These are phyloP conservation scores for Megamerina dolium DNA, from an alignment of 2,888 invertebrate genomes.

Conservation along the genomic window DNA sequence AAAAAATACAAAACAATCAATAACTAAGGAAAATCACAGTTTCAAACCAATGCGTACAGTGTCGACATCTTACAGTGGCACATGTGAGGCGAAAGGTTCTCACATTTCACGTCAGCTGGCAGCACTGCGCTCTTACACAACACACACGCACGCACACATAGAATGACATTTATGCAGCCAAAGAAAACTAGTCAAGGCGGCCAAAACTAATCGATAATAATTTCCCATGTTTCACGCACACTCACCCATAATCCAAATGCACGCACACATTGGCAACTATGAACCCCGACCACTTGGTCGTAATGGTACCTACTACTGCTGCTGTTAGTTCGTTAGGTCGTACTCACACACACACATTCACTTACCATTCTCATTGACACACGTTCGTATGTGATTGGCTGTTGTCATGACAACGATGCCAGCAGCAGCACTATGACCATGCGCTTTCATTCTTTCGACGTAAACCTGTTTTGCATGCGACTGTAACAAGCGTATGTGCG, in stretches of 20 bases:
- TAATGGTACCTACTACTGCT: too few species aligned
- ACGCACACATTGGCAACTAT: conserved; percentile 1
- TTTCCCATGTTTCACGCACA: conserved; percentile 10
- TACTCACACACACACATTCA: conserved; percentile 8
- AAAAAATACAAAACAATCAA: too few species aligned
- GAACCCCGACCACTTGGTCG: neutral
- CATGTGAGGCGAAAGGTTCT: neutral
- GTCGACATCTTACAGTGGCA: conserved; percentile 11
- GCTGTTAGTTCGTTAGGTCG: conserved; percentile 4
- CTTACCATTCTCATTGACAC: neutral
- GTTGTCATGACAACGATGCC: conserved; percentile 15
- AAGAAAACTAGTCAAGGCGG: conserved; percentile 8
- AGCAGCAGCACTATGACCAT: conserved; percentile 10
- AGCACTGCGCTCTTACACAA: neutral
- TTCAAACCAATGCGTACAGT: neutral
- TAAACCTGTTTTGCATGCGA: too few species aligned
- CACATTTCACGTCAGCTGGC: conserved; percentile 22
- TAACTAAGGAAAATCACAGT: neutral
- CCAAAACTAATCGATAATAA: conserved; percentile 2
- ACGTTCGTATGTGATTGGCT: conserved; percentile 12
- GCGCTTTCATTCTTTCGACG: too few species aligned
- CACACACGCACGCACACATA: conserved; percentile 4
- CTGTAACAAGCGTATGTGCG: neutral
- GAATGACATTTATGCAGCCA: conserved; percentile 1
- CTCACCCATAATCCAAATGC: conserved; percentile 1